Base-by-base conservation (phyloP, 2,113 vertebrate species). In the Eleginops maclovinus region DNA sequence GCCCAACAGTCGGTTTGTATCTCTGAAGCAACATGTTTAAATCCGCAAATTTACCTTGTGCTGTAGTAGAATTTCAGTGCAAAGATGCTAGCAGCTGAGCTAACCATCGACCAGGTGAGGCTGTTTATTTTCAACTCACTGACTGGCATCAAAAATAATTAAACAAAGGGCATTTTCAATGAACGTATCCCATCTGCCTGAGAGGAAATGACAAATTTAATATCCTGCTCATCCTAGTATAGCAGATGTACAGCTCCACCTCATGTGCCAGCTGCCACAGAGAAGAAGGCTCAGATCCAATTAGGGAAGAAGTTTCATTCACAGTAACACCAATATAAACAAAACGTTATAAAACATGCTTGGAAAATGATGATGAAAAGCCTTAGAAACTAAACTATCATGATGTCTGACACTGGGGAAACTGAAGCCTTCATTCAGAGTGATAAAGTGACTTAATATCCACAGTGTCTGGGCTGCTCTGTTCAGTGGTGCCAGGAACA, bases 391-490 rank as follows among this genome's bases (percentile, higher is more conserved):
- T 43, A 51, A 81, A 75, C 59, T 2, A 41, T 82, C 49, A 60
- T 75, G 75, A 76, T 17, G 50, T 82, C 68, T 81, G 75, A 79
- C 73, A 62, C 46, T 16, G 19, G 31, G 63, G 55, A 84, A 84
- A 75, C 66, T 46, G 66, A 68, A 74, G 71, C 76, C 36, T 79
- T 83, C 74, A 66, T 87, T 80, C 66, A 69, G 72, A 44, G 87
- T 92, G 90, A 91, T 91, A 22, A 86, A 90, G 85, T 82, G 88
- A 90, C 88, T 89, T 90, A 89, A 90, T 92, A 89, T 90, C 87
- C 73, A 79, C 77, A 72, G 49, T 77, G 91, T 90, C 87, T 91
- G 71, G 84, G 70, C 60, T 49, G 86, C 83, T 81, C 75, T 79
- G 70, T 80, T 90, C 87, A 72, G 65, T 69, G 85, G 79, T 89